Evolutionary conservation across 2,888 invertebrate species (phyloP), one percentile per base, ranked within the genome.

Genomic region (Catocala fraxini): DNA sequence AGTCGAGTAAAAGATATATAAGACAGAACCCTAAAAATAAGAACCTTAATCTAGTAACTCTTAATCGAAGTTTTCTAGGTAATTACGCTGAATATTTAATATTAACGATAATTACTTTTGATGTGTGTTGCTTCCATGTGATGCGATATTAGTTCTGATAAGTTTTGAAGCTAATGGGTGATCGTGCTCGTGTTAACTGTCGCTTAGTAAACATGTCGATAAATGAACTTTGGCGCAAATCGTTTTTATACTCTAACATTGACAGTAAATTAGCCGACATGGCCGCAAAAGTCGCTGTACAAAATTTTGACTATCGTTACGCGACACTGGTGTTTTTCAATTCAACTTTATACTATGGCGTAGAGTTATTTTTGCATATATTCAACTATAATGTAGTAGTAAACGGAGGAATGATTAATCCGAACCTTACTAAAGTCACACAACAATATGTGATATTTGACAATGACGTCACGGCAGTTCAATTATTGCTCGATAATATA

Each of bases 281-380:
- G 65, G 90, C 90, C 6, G 85, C 89, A 10, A 75, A 81, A 57
- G 82, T 91, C 43, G 91, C 92, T 0, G 58, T 81, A 3, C 72
- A 84, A 47, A 88, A 90, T 75, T 93, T 91, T 56, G 77, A 87
- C 53, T 87, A 86, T 85, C 83, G 83, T 5, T 87, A 85, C 65
- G 77, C 83, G 0, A 89, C 92, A 1, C 75, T 91, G 34, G 74
- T 92, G 15, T 65, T 89, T 12, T 85, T 87, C 48, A 91, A 90
- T 73, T 77, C 89, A 0, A 80, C 83, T 1, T 35, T 87, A 1
- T 62, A 78, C 15, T 81, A 73, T 53, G 85, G 87, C 6, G 73
- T 88, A 0, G 84, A 88, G 55, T 56, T 75, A 11, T 91, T 92
- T 71, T 57, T 90, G 25, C 72, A 71, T 34, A 62, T 75, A 1